phyloP scores from a whole-genome alignment of 1,140 invertebrate species.

The Epicauta chinensis region DNA sequence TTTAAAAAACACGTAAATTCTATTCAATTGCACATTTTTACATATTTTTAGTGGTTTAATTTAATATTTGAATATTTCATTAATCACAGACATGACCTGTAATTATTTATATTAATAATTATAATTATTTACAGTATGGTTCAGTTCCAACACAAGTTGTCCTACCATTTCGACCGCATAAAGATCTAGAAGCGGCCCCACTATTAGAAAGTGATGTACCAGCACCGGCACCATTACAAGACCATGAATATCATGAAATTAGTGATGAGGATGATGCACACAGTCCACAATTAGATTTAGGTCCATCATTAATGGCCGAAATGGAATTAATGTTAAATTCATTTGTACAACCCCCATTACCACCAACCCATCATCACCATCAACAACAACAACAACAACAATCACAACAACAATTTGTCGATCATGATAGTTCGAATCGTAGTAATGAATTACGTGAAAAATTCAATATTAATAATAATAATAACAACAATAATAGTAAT shows the following conservation, averaged over 20 bases:
- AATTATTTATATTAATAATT: neutral
- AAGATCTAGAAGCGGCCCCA: conserved; percentile 61
- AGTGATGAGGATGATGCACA: conserved; percentile 71
- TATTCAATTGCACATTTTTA: no score
- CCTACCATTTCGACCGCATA: conserved; percentile 79
- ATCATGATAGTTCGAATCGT: conserved; percentile 53
- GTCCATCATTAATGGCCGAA: conserved; percentile 88
- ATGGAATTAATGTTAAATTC: conserved; percentile 88
- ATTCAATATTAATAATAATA: conserved; percentile 24
- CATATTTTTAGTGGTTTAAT: no score
- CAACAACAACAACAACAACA: no score
- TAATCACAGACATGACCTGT: no score
- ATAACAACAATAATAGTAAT: conserved; percentile 5
- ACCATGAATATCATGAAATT: conserved; percentile 89
- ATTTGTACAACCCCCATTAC: conserved; percentile 24
- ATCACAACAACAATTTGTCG: conserved; percentile 39
- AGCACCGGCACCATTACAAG: conserved; percentile 38
- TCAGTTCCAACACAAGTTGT: conserved; percentile 79
- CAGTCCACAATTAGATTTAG: conserved; percentile 72
- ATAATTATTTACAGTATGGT: conserved; percentile 52
- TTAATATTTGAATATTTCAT: no score
- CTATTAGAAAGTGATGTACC: conserved; percentile 40
- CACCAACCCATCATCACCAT: no score
- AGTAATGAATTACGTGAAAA: conserved; percentile 68
- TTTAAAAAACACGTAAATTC: no score